Conservation (phyloP, 2,113 vertebrate genomes). For the Plotosus lineatus region DNA sequence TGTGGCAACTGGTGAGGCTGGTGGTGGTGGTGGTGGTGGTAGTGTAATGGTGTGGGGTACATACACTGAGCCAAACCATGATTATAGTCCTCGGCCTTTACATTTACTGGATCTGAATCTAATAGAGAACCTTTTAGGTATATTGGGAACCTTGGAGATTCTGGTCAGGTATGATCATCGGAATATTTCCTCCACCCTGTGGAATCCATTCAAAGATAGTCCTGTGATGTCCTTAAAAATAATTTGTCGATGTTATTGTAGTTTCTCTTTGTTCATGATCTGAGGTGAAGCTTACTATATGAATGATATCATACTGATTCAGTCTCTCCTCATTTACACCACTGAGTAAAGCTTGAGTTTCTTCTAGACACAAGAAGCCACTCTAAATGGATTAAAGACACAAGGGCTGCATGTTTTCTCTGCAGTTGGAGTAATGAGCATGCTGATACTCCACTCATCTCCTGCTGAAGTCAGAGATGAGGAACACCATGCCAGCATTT, state of each 20-base stretch:
- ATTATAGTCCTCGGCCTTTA: not conserved
- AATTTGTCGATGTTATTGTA: too few relatives aligned
- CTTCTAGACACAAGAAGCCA: not conserved
- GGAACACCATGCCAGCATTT: not conserved
- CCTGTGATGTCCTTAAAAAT: not conserved
- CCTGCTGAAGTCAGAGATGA: slow-evolving; percentile 9
- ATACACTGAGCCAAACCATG: not conserved
- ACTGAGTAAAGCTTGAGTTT: slow-evolving; percentile 1
- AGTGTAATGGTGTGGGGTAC: not conserved
- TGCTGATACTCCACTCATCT: slow-evolving; percentile 9
- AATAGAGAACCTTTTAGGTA: not conserved
- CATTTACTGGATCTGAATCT: not conserved
- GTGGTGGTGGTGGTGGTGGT: not conserved
- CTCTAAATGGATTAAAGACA: slow-evolving; percentile 17
- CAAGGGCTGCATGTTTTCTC: not conserved
- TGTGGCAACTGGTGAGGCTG: not conserved
- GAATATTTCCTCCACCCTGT: not conserved
- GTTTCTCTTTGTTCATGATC: not conserved
- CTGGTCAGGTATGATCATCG: not conserved
- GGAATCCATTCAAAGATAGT: not conserved
- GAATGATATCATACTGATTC: not conserved
- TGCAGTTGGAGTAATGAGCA: slow-evolving; percentile 22
- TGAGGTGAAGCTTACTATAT: not conserved
- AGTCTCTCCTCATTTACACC: not conserved
- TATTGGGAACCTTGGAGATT: not conserved